Evolutionary conservation across 2,113 vertebrate species (phyloP).

Genomic region (Rhinichthys klamathensis): DNA sequence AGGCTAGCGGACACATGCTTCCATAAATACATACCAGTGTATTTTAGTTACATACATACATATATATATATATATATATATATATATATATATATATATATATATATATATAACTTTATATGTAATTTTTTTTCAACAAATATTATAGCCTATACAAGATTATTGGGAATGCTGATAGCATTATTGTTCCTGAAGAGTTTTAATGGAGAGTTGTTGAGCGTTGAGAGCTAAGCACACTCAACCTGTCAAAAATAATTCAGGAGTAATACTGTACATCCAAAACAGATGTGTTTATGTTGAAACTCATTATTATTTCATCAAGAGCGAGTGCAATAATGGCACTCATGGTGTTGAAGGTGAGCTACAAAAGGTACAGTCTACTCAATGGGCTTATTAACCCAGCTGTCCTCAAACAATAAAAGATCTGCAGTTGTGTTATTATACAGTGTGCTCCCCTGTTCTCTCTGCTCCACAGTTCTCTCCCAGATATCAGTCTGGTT

Average conservation of each 20-base stretch:
- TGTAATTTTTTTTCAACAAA: too few species aligned
- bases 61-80: too few species aligned
- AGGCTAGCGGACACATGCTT: too few species aligned
- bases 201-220: neutral
- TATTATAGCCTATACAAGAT: neutral
- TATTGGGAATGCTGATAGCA: neutral
- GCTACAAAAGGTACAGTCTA: slow-evolving; percentile 10
- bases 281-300: slow-evolving; percentile 17
- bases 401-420: slow-evolving; percentile 24
- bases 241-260: neutral
- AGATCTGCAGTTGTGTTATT: slow-evolving; percentile 15
- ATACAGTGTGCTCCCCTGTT: slow-evolving; percentile 5
- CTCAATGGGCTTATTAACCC: slow-evolving; percentile 8
- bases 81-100: too few species aligned
- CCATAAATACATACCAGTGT: too few species aligned
- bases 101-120: too few species aligned
- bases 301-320: slow-evolving; percentile 26
- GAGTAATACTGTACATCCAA: neutral
- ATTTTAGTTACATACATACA: too few species aligned
- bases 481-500: slow-evolving; percentile 28
- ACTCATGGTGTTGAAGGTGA: slow-evolving; percentile 21
- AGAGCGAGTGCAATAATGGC: slow-evolving; percentile 3
- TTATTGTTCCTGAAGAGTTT: neutral
- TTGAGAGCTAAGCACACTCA: slow-evolving; percentile 3
- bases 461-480: slow-evolving; percentile 13